A percentile compares a stretch with the other conserved stretches of the same genome.
phyloP scores from a whole-genome alignment of 2,113 vertebrate species.

The Corythaixoides concolor region DNA sequence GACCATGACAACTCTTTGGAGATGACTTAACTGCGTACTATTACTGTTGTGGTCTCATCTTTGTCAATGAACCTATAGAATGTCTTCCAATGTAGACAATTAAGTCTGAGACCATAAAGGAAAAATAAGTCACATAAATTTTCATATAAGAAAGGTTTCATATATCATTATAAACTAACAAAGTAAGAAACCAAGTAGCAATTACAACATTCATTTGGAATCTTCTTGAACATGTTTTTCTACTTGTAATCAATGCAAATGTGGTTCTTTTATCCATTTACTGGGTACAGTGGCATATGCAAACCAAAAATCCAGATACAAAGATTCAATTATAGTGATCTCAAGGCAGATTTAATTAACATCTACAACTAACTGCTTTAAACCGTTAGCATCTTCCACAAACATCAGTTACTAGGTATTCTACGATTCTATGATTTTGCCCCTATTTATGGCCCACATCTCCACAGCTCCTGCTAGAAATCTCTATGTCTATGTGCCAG shows the following conservation, averaged over 20 bases:
- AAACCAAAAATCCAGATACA: not conserved
- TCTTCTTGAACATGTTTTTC: not conserved
- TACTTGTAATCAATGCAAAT: not conserved
- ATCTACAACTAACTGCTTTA: not conserved
- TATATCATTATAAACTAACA: not conserved
- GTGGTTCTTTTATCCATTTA: not conserved
- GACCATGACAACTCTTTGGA: not conserved
- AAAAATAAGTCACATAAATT: not conserved
- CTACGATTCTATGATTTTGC: too few relatives aligned
- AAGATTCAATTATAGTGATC: constrained; percentile 2
- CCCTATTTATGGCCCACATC: not conserved
- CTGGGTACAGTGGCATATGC: not conserved
- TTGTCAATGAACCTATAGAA: not conserved
- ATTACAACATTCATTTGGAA: not conserved
- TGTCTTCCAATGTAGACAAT: not conserved
- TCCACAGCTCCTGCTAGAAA: not conserved
- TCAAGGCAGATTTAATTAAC: constrained; percentile 12
- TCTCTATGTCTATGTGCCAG: not conserved
- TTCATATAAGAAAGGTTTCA: not conserved
- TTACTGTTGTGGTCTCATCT: not conserved
- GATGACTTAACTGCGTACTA: not conserved
- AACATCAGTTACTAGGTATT: not conserved
- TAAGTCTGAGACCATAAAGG: not conserved
- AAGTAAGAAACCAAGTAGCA: not conserved
- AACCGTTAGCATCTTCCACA: not conserved